phyloP scores from a whole-genome alignment of 1,140 invertebrate genomes.

The Watersipora subatra region DNA sequence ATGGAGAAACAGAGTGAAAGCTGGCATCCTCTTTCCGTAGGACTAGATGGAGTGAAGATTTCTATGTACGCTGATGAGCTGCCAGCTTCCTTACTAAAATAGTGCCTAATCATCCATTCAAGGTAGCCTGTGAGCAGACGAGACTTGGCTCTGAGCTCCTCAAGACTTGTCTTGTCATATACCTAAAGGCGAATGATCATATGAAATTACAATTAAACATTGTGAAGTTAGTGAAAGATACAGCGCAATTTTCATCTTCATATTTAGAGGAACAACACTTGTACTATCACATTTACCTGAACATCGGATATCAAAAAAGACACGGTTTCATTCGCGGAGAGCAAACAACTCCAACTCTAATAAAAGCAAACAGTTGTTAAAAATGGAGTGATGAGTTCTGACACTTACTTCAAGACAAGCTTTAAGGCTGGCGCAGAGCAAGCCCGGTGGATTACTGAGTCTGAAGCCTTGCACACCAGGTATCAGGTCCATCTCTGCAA shows the following conservation, averaged over 20 bases:
- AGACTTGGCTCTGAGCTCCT: conserved; percentile 42
- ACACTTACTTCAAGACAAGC: conserved; percentile 44
- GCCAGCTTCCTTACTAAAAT: conserved; percentile 7
- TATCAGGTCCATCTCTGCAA: conserved; percentile 39
- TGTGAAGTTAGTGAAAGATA: too few relatives aligned
- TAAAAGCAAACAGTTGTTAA: too few relatives aligned
- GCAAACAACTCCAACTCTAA: too few relatives aligned
- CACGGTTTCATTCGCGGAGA: too few relatives aligned
- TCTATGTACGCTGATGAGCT: conserved; percentile 18
- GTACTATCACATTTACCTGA: too few relatives aligned
- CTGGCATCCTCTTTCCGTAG: conserved; percentile 45
- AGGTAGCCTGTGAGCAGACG: conserved; percentile 48
- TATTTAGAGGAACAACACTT: too few relatives aligned
- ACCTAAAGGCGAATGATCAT: conserved; percentile 34
- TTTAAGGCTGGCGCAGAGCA: conserved; percentile 42
- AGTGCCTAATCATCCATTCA: conserved; percentile 38
- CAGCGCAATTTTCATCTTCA: too few relatives aligned
- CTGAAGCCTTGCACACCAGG: conserved; percentile 43
- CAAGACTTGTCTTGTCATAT: conserved; percentile 43
- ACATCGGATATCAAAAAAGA: too few relatives aligned
- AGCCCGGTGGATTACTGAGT: conserved; percentile 47
- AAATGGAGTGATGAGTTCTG: too few relatives aligned
- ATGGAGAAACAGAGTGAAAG: conserved; percentile 42
- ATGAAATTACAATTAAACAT: too few relatives aligned
- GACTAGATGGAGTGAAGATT: conserved; percentile 46